A percentile compares a stretch with the other conserved stretches of the same genome.
These are phyloP conservation scores for Halotydeus destructor DNA, from an alignment of 1,140 invertebrate genomes.

Conservation along the genomic window DNA sequence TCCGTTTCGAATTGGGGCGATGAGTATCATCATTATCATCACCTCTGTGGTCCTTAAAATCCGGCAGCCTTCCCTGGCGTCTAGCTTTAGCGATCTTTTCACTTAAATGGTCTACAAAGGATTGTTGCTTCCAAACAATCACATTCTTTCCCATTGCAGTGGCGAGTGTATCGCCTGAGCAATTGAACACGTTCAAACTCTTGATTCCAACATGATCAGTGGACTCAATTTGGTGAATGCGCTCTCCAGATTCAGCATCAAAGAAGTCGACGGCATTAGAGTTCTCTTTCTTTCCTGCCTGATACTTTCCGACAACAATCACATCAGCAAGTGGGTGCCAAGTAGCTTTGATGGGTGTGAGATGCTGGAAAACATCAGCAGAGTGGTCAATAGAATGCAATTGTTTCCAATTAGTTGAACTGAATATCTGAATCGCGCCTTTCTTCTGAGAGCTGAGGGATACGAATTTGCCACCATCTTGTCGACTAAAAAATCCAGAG, in stretches of 20 bases:
- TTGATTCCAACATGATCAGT: neutral
- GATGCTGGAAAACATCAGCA: constrained; percentile 25
- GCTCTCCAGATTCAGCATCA: neutral
- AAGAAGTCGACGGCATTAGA: neutral
- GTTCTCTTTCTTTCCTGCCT: constrained; percentile 16
- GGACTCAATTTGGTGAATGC: neutral
- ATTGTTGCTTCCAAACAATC: too few relatives aligned
- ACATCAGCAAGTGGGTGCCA: constrained; percentile 26
- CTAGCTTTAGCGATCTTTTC: too few relatives aligned
- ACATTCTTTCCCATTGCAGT: too few relatives aligned
- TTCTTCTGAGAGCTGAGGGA: constrained; percentile 26
- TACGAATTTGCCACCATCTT: constrained; percentile 22
- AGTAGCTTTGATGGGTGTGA: constrained; percentile 26
- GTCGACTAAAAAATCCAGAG: neutral
- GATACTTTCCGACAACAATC: constrained; percentile 25
- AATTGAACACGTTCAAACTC: neutral
- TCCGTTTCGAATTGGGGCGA: too few relatives aligned
- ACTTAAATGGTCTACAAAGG: too few relatives aligned
- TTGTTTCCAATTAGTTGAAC: constrained; percentile 22
- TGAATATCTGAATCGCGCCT: constrained; percentile 22
- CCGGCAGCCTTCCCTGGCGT: too few relatives aligned
- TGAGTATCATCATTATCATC: too few relatives aligned
- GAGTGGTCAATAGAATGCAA: constrained; percentile 23
- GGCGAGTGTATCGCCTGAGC: neutral
- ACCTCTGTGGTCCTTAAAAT: too few relatives aligned